Conservation (phyloP, 2,113 vertebrate genomes). For the Picathartes gymnocephalus region DNA sequence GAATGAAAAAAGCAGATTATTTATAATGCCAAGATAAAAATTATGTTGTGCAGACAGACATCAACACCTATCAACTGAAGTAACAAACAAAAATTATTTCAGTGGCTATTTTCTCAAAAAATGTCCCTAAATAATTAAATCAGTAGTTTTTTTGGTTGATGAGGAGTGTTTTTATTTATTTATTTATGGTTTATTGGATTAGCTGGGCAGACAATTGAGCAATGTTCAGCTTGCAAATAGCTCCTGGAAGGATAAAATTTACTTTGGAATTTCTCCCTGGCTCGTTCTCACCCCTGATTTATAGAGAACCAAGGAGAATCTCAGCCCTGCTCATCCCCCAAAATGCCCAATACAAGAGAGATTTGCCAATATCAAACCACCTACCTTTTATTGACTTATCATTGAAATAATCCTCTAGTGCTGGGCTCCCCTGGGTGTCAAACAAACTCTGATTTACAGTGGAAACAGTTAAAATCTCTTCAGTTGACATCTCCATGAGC, state of each 20-base stretch:
- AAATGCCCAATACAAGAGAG: neutral
- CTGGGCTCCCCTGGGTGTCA: constrained; percentile 95
- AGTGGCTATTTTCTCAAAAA: neutral
- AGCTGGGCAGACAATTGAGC: neutral
- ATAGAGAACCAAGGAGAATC: neutral
- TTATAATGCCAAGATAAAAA: neutral
- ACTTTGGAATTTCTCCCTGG: neutral
- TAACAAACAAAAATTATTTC: neutral
- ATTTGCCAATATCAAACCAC: neutral
- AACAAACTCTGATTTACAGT: constrained; percentile 97
- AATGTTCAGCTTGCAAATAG: neutral
- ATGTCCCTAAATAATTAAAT: neutral
- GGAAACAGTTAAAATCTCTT: constrained; percentile 96
- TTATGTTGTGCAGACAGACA: neutral
- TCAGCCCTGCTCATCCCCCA: neutral
- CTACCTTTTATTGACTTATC: constrained; percentile 92
- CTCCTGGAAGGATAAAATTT: neutral
- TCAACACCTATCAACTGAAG: neutral
- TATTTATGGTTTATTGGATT: neutral
- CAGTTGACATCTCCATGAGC: constrained; percentile 95
- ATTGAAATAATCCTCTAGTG: constrained; percentile 92
- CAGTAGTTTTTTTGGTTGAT: neutral
- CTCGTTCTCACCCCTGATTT: neutral
- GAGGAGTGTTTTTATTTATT: neutral
- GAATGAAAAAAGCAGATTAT: neutral